phyloP scores from a whole-genome alignment of 2,888 invertebrate genomes.

The Alentia gelatinosa region DNA sequence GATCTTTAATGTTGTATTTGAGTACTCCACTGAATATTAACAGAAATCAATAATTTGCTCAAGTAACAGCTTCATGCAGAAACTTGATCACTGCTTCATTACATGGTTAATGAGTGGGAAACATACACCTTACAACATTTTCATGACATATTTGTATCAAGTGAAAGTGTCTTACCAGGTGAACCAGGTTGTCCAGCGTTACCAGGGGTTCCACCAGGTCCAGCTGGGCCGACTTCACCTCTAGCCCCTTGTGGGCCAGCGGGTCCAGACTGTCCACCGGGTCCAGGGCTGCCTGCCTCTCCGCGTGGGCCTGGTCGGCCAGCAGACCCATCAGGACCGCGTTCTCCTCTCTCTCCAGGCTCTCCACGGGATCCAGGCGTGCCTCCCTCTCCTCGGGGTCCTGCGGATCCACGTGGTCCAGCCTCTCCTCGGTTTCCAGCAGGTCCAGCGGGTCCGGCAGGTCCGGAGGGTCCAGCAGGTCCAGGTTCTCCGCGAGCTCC shows the following conservation, averaged over 20 bases:
- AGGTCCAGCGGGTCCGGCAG: slow-evolving; percentile 58
- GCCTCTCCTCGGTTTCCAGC: slow-evolving; percentile 44
- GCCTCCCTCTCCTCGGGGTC: slow-evolving; percentile 59
- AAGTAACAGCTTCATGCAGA: too few species aligned
- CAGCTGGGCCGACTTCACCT: slow-evolving; percentile 31
- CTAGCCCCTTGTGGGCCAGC: slow-evolving; percentile 45
- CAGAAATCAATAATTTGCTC: not conserved
- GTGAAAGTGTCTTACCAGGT: slow-evolving; percentile 30
- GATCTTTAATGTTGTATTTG: not conserved
- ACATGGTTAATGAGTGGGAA: too few species aligned
- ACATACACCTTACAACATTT: too few species aligned
- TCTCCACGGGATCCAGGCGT: slow-evolving; percentile 55
- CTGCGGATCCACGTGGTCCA: not conserved
- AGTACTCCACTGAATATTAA: not conserved
- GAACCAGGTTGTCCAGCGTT: slow-evolving; percentile 55
- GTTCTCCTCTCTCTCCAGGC: slow-evolving; percentile 82
- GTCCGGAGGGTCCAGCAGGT: not conserved
- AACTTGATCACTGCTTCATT: too few species aligned
- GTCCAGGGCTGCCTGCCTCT: slow-evolving; percentile 49
- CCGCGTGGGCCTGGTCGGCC: slow-evolving; percentile 82
- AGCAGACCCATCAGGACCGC: slow-evolving; percentile 89
- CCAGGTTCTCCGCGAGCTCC: slow-evolving; percentile 57
- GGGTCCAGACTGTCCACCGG: slow-evolving; percentile 26
- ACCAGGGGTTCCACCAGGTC: slow-evolving; percentile 60
- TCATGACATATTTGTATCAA: not conserved